Conservation (phyloP, 2,888 invertebrate genomes). For the Cremastobaeus sp. region DNA sequence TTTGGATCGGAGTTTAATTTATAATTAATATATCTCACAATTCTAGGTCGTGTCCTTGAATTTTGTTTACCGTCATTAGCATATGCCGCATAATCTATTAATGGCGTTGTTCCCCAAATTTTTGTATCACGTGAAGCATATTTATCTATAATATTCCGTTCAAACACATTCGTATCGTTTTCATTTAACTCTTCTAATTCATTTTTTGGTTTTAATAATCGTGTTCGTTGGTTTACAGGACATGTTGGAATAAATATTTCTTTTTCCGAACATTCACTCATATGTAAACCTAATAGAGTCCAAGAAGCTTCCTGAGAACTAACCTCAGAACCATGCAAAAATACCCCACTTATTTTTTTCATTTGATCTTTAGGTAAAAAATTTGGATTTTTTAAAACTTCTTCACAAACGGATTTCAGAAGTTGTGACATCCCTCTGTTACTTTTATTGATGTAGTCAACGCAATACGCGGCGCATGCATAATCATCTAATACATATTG, state of each 20-base stretch:
- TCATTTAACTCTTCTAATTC: constrained; percentile 5
- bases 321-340: constrained; percentile 60
- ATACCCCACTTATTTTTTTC: constrained; percentile 58
- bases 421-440: constrained; percentile 50
- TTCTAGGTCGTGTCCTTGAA: neutral
- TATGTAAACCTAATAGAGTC: constrained; percentile 60
- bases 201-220: constrained; percentile 42
- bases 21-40: neutral
- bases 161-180: neutral
- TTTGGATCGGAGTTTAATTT: neutral
- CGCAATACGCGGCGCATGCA: constrained; percentile 43
- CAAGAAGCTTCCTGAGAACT: constrained; percentile 64
- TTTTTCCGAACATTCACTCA: too few species aligned
- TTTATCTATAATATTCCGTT: neutral
- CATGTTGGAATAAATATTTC: too few species aligned
- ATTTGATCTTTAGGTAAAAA: constrained; percentile 56
- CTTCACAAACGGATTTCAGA: too few species aligned
- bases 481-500: too few species aligned
- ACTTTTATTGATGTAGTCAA: constrained; percentile 50
- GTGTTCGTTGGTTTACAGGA: constrained; percentile 44
- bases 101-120: neutral
- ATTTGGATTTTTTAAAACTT: constrained; percentile 55
- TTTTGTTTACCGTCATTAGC: neutral
- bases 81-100: neutral
- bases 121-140: neutral